phyloP scores from a whole-genome alignment of 2,888 invertebrate genomes.

The Portevinia maculata region DNA sequence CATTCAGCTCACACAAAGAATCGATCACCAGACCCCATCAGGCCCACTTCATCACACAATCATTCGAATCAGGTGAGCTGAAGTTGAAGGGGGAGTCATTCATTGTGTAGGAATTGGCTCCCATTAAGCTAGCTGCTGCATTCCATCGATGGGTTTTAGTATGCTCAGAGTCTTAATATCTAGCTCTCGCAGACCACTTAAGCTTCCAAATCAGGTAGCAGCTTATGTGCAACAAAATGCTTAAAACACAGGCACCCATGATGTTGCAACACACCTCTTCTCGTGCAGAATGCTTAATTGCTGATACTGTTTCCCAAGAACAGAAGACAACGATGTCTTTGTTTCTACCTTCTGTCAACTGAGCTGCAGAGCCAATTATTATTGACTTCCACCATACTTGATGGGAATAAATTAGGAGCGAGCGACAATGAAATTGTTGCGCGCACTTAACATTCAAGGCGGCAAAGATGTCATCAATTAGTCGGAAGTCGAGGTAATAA shows the following conservation, averaged over 20 bases:
- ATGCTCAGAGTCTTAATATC: conserved; percentile 1
- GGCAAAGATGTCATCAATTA: conserved; percentile 66
- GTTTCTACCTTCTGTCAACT: conserved; percentile 31
- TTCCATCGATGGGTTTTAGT: conserved; percentile 28
- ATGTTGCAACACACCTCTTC: conserved; percentile 25
- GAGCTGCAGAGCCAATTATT: conserved; percentile 46
- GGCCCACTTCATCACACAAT: conserved; percentile 36
- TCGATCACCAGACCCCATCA: conserved; percentile 52
- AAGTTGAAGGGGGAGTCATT: conserved; percentile 34
- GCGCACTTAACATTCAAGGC: conserved; percentile 65
- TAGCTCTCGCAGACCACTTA: background rate
- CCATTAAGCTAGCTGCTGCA: conserved; percentile 20
- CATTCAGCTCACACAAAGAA: conserved; percentile 34
- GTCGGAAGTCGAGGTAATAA: conserved; percentile 67
- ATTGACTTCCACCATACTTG: conserved; percentile 45
- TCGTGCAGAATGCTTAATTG: conserved; percentile 51
- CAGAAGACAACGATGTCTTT: conserved; percentile 34
- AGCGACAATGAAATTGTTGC: conserved; percentile 18
- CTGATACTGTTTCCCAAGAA: conserved; percentile 39
- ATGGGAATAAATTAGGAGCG: conserved; percentile 65
- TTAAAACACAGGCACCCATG: conserved; percentile 32
- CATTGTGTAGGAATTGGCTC: conserved; percentile 38
- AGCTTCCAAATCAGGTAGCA: conserved; percentile 39
- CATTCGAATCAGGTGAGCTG: conserved; percentile 24
- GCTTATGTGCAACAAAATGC: conserved; percentile 34